phyloP scores from a whole-genome alignment of 2,113 vertebrate species.

The Lampris incognitus region DNA sequence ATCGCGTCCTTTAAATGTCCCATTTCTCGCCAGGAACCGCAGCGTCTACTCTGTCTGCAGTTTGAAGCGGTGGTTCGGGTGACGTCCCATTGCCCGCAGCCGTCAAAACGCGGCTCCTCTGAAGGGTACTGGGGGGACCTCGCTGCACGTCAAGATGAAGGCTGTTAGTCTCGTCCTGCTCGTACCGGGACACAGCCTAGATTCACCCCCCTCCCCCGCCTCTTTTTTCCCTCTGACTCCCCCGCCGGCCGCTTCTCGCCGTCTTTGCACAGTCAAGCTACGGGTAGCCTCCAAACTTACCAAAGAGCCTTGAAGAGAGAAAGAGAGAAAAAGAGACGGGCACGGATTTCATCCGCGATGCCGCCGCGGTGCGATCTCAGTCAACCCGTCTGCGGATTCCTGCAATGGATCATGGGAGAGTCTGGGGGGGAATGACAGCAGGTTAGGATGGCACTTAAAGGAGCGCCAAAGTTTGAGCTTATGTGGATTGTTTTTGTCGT shows the following conservation, averaged over 20 bases:
- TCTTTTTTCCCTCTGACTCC: slow-evolving; percentile 61
- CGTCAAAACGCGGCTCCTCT: slow-evolving; percentile 38
- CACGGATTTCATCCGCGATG: neutral
- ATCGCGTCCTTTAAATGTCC: slow-evolving; percentile 68
- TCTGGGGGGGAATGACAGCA: neutral
- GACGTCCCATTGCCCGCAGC: slow-evolving; percentile 26
- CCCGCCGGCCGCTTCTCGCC: slow-evolving; percentile 70
- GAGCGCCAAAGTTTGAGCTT: neutral
- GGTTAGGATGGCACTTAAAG: no score
- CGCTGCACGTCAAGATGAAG: slow-evolving; percentile 49
- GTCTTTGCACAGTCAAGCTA: slow-evolving; percentile 67
- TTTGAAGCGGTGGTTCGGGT: slow-evolving; percentile 37
- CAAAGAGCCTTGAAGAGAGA: slow-evolving; percentile 37
- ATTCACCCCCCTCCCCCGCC: slow-evolving; percentile 38
- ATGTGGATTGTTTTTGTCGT: neutral
- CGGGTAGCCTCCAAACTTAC: slow-evolving; percentile 35
- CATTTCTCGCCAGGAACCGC: slow-evolving; percentile 60
- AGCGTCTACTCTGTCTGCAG: slow-evolving; percentile 60
- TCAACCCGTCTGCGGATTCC: neutral
- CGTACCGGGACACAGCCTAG: slow-evolving; percentile 73
- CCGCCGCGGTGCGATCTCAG: neutral
- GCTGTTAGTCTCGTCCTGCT: slow-evolving; percentile 56
- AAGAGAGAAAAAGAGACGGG: neutral
- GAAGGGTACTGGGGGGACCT: slow-evolving; percentile 53
- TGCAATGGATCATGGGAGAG: slow-evolving; percentile 62